Base-by-base conservation (phyloP, 30 jellyfish, hydroid and myxozoan species). In the Sanderia malayensis region DNA sequence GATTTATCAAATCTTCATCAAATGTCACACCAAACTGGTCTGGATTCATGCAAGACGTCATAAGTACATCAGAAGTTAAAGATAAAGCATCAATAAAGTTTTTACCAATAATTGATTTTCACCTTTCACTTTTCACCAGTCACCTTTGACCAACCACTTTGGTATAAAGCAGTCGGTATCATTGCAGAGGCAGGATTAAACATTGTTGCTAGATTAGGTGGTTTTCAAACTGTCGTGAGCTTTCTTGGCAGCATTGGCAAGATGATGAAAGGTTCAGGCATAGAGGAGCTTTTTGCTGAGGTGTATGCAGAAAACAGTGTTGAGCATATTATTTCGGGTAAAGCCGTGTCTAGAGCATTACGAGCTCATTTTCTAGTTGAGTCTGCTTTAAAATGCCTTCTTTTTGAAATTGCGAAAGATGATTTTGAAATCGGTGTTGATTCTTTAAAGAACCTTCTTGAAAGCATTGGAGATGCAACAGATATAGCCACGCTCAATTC, bases 211-310 rank as follows among this genome's bases (percentile, higher is more conserved):
- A 55, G 95, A 29, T 69, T 85, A 11, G 95, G 95, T 31, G 93
- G 86, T 4, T 85, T 85, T 69, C 93, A 85, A 29, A 74, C 86
- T 11, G 25, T 85, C 52, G 76, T 85, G 95, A 75, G 95, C 31
- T 85, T 66, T 61, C 74, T 75, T 13, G 95, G 62, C 29, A 53
- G 95, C 37, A 78, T 67, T 55, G 81, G 79, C 19, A 31, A 32
- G 65, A 27, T 85, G 33, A 85, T 85, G 94, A 69, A 76, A 76
- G 95, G 88, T 15, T 85, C 81, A 17, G 74, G 94, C 13, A 15
- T 67, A 10, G 95, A 85, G 59, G 94, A 76, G 32, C 63, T 74
- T 10, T 67, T 76, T 52, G 71, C 65, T 33, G 78, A 59, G 83
- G 88, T 72, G 29, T 69, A 70, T 46, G 86, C 61, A 7, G 87